Evolutionary conservation across 1,140 invertebrate genomes (phyloP).

Genomic region (Babylonia areolata): DNA sequence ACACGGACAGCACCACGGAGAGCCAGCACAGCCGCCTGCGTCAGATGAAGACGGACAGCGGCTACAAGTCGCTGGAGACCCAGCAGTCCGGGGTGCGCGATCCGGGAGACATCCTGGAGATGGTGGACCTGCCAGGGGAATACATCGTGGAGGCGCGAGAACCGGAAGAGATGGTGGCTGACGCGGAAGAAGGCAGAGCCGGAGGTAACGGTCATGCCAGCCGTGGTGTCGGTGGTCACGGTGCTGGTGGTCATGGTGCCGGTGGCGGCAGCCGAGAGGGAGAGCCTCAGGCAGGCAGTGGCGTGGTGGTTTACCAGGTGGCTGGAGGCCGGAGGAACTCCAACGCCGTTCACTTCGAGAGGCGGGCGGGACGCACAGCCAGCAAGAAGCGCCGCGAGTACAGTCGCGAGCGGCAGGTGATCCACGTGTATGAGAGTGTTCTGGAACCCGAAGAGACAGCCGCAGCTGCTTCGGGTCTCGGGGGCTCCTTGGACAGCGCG

Average conservation of each 20-base stretch:
- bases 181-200: not conserved
- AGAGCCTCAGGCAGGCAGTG: slow-evolving; percentile 1
- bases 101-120: slow-evolving; percentile 31
- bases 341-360: slow-evolving; percentile 58
- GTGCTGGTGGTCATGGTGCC: not conserved
- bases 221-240: slow-evolving; percentile 27
- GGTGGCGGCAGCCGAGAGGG: slow-evolving; percentile 31
- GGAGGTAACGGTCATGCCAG: slow-evolving; percentile 14
- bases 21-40: slow-evolving; percentile 74
- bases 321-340: not conserved
- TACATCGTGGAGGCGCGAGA: not conserved
- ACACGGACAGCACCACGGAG: slow-evolving; percentile 75
- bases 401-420: slow-evolving; percentile 66
- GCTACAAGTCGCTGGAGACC: slow-evolving; percentile 79
- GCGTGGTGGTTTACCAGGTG: not conserved
- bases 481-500: slow-evolving; percentile 71
- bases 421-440: slow-evolving; percentile 70
- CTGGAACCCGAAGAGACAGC: slow-evolving; percentile 67
- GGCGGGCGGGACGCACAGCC: slow-evolving; percentile 70
- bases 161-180: not conserved
- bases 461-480: slow-evolving; percentile 61
- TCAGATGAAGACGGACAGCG: slow-evolving; percentile 79
- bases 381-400: slow-evolving; percentile 76
- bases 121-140: not conserved
- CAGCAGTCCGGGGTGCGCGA: slow-evolving; percentile 62